A percentile compares a stretch with the other conserved stretches of the same genome.
Conservation (phyloP, 2,113 vertebrate species). For the Nettapus auritus region DNA sequence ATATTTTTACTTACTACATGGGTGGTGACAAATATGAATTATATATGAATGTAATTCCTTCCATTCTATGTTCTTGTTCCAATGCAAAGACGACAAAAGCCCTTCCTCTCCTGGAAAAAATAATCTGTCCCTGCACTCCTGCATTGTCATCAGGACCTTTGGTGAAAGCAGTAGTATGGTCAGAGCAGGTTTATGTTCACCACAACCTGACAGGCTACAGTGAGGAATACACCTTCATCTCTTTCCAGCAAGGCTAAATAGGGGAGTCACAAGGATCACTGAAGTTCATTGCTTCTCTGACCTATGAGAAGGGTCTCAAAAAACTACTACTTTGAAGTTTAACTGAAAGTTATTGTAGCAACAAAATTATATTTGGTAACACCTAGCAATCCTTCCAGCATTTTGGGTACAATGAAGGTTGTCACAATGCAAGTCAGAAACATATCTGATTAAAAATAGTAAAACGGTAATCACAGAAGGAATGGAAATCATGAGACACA, state of each 20-base stretch:
- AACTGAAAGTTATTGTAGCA: neutral
- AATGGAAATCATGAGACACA: neutral
- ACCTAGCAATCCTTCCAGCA: neutral
- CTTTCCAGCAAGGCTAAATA: neutral
- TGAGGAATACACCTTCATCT: neutral
- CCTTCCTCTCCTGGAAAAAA: neutral
- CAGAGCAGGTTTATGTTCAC: neutral
- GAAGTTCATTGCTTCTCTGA: neutral
- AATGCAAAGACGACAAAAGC: neutral
- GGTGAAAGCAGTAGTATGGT: neutral
- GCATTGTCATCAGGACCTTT: neutral
- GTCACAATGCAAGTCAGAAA: neutral
- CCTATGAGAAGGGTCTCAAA: neutral
- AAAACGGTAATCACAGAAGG: neutral
- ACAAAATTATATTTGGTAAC: neutral
- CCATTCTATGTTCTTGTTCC: neutral
- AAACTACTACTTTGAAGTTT: neutral
- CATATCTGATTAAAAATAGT: neutral
- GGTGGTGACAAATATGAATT: neutral
- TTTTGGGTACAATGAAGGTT: neutral
- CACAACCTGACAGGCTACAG: neutral
- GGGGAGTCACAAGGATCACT: neutral
- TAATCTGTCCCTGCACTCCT: neutral
- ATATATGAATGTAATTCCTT: neutral
- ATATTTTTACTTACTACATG: neutral